Conservation (phyloP, 2,888 invertebrate genomes). For the Rhagonycha fulva region DNA sequence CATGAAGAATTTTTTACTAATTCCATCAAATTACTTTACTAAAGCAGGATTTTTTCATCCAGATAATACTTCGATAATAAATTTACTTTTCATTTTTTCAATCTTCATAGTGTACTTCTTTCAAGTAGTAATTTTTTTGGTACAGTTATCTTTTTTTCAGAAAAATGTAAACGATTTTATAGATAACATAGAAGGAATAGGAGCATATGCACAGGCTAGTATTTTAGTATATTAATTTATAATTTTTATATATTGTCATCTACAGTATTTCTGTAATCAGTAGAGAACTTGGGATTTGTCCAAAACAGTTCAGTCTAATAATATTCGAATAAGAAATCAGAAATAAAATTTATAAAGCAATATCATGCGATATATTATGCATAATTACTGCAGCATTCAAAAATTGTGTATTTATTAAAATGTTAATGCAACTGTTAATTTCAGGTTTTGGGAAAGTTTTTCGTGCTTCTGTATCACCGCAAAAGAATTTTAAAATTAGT, state of each 20-base stretch:
- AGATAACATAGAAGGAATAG: not conserved
- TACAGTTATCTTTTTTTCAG: not conserved
- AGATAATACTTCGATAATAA: not conserved
- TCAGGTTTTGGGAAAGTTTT: not conserved
- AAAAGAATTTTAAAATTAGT: not conserved
- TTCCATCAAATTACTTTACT: not conserved
- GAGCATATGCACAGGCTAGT: not conserved
- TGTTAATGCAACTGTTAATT: not conserved
- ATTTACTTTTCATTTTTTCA: not conserved
- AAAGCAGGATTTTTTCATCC: not conserved
- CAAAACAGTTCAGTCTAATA: no score
- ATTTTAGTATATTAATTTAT: no score
- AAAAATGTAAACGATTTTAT: not conserved
- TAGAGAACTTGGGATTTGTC: no score
- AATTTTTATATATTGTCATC: no score
- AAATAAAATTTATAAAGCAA: no score
- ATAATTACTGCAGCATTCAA: no score
- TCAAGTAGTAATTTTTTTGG: not conserved
- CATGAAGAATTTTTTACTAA: not conserved
- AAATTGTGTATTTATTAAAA: no score
- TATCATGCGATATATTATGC: no score
- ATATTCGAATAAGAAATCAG: no score
- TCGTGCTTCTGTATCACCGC: not conserved
- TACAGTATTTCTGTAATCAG: no score
- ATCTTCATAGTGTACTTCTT: not conserved